Evolutionary conservation across 1,140 invertebrate genomes (phyloP).

Genomic region (Eciton burchellii): DNA sequence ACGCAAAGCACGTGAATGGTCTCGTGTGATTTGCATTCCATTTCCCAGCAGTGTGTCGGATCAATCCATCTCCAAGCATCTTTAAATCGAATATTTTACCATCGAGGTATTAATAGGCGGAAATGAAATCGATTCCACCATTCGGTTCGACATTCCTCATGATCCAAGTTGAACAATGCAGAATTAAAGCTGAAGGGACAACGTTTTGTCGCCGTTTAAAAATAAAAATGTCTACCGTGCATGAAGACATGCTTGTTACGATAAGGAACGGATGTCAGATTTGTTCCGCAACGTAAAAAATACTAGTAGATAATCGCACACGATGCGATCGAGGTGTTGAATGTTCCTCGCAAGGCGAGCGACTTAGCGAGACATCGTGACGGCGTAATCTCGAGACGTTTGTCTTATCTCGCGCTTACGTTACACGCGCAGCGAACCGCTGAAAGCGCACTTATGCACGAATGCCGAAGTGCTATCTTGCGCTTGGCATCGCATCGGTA

Average conservation of each 20-base stretch:
- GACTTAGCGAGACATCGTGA: slow-evolving; percentile 13
- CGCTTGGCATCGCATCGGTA: background rate
- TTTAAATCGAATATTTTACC: slow-evolving; percentile 3
- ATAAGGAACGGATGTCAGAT: too few relatives aligned
- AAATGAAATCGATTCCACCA: slow-evolving; percentile 9
- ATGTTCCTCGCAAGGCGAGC: slow-evolving; percentile 28
- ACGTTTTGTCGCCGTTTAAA: too few relatives aligned
- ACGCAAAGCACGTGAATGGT: slow-evolving; percentile 9
- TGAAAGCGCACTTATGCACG: slow-evolving; percentile 28
- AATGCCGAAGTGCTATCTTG: slow-evolving; percentile 26
- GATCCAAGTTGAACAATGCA: too few relatives aligned
- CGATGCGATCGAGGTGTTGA: slow-evolving; percentile 13
- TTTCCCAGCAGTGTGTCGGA: slow-evolving; percentile 16
- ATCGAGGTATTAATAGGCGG: background rate
- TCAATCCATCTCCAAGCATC: slow-evolving; percentile 6
- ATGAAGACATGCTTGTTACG: too few relatives aligned
- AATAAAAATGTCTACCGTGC: too few relatives aligned
- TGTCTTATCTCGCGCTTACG: slow-evolving; percentile 51
- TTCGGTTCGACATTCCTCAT: too few relatives aligned
- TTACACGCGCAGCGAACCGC: slow-evolving; percentile 33
- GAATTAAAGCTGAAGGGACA: too few relatives aligned
- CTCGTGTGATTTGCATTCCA: slow-evolving; percentile 25
- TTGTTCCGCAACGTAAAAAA: too few relatives aligned
- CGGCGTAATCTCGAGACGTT: slow-evolving; percentile 50
- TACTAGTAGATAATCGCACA: too few relatives aligned